phyloP scores from a whole-genome alignment of 2,113 vertebrate species.

The Takifugu bimaculatus region DNA sequence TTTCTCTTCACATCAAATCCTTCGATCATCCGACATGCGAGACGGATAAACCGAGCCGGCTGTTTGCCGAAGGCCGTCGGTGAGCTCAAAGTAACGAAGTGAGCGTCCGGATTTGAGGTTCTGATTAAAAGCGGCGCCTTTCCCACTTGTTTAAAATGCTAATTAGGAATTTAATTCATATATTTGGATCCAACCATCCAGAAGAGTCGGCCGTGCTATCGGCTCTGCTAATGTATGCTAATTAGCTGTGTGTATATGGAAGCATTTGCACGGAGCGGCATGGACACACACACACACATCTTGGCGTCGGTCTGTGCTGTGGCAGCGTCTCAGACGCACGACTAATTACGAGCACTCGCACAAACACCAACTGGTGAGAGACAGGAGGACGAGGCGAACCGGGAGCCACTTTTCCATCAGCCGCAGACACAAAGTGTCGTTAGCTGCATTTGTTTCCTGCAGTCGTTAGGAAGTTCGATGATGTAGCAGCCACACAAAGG shows the following conservation, averaged over 20 bases:
- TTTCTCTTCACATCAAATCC: constrained; percentile 18
- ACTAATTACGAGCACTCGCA: too few relatives aligned
- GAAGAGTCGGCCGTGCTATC: constrained; percentile 15
- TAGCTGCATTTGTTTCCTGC: too few relatives aligned
- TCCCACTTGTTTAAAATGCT: constrained; percentile 36
- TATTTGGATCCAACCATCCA: constrained; percentile 1
- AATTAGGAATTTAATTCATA: constrained; percentile 23
- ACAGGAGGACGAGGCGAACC: too few relatives aligned
- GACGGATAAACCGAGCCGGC: constrained; percentile 26
- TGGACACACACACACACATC: not conserved
- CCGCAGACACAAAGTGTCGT: too few relatives aligned
- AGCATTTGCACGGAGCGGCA: constrained; percentile 32
- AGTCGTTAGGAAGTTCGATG: too few relatives aligned
- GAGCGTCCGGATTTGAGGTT: constrained; percentile 14
- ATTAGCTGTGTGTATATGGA: constrained; percentile 22
- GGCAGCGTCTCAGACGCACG: too few relatives aligned
- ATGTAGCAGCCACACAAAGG: too few relatives aligned
- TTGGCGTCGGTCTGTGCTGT: too few relatives aligned
- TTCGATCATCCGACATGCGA: constrained; percentile 29
- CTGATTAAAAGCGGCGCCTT: constrained; percentile 12
- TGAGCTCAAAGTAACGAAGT: not conserved
- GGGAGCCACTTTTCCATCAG: too few relatives aligned
- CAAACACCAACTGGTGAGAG: too few relatives aligned
- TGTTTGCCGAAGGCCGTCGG: constrained; percentile 18
- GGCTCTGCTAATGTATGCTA: constrained; percentile 23